Conservation (phyloP, 2,113 vertebrate genomes). For the Thinocorus orbignyianus region DNA sequence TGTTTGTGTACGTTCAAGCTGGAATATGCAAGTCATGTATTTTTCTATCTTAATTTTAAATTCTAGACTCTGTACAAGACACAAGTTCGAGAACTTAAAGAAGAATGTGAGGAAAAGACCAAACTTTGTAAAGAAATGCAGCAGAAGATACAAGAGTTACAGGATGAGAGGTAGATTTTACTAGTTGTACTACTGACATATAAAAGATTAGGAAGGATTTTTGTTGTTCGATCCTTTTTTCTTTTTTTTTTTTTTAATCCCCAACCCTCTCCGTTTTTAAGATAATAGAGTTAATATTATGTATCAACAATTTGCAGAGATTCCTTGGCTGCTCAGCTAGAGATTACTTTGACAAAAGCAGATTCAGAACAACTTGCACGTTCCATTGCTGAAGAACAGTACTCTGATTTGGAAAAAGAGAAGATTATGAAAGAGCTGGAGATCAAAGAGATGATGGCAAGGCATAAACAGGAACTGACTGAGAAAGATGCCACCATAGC, state of each 20-base stretch:
- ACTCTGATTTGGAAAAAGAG: slow-evolving; percentile 97
- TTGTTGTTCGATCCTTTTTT: background rate
- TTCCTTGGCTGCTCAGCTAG: slow-evolving; percentile 94
- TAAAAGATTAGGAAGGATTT: background rate
- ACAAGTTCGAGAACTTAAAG: slow-evolving; percentile 96
- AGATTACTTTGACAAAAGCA: slow-evolving; percentile 97
- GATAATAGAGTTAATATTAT: background rate
- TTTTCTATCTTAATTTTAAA: slow-evolving; percentile 25
- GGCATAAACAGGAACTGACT: slow-evolving; percentile 91
- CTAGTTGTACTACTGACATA: background rate
- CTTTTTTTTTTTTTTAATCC: background rate
- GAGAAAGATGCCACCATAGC: slow-evolving; percentile 95
- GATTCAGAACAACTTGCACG: slow-evolving; percentile 97
- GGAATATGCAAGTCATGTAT: background rate
- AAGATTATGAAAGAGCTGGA: slow-evolving; percentile 99
- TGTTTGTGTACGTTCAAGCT: background rate
- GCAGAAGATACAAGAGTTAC: slow-evolving; percentile 91
- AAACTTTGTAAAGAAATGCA: slow-evolving; percentile 95
- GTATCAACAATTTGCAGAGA: slow-evolving; percentile 78
- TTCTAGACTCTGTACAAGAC: slow-evolving; percentile 96
- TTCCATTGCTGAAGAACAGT: slow-evolving; percentile 97
- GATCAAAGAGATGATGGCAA: slow-evolving; percentile 99
- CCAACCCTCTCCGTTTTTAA: background rate
- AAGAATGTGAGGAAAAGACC: slow-evolving; percentile 95
- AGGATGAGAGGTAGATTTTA: slow-evolving; percentile 89